Conservation (phyloP, 2,888 invertebrate genomes). For the Erebia epiphron region DNA sequence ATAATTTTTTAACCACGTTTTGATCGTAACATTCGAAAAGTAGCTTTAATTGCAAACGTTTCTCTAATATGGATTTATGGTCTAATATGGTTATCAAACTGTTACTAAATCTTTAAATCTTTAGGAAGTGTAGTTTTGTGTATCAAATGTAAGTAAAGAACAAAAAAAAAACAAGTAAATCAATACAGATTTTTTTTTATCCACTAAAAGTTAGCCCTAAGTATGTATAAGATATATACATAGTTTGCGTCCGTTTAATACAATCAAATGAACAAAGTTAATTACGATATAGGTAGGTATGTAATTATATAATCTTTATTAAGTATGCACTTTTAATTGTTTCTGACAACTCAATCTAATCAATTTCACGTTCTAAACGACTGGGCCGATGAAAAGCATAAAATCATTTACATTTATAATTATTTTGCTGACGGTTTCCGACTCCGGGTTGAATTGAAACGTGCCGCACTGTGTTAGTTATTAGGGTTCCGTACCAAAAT, state of each 20-base stretch:
- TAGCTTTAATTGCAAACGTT: too few relatives aligned
- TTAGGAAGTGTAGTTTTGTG: too few relatives aligned
- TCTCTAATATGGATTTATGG: too few relatives aligned
- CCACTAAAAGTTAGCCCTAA: too few relatives aligned
- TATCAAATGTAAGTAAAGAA: neutral
- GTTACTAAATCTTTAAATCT: too few relatives aligned
- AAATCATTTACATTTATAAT: neutral
- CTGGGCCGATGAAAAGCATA: constrained; percentile 8
- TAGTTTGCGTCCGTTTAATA: neutral
- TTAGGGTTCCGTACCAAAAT: too few relatives aligned
- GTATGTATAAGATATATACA: too few relatives aligned
- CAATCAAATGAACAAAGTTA: constrained; percentile 1
- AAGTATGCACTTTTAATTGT: constrained; percentile 19
- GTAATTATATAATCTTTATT: neutral
- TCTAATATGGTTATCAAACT: too few relatives aligned
- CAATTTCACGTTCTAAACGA: constrained; percentile 25
- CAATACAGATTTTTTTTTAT: too few relatives aligned
- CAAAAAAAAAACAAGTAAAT: neutral
- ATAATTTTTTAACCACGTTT: neutral
- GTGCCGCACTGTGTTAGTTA: too few relatives aligned
- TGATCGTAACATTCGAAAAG: neutral
- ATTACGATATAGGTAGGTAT: neutral
- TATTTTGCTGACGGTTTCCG: too few relatives aligned
- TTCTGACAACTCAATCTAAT: constrained; percentile 27
- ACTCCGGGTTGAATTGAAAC: too few relatives aligned